A percentile compares a stretch with the other conserved stretches of the same genome.
Conservation (phyloP, 2,797 vertebrate species). For the Chrosomus eos region DNA sequence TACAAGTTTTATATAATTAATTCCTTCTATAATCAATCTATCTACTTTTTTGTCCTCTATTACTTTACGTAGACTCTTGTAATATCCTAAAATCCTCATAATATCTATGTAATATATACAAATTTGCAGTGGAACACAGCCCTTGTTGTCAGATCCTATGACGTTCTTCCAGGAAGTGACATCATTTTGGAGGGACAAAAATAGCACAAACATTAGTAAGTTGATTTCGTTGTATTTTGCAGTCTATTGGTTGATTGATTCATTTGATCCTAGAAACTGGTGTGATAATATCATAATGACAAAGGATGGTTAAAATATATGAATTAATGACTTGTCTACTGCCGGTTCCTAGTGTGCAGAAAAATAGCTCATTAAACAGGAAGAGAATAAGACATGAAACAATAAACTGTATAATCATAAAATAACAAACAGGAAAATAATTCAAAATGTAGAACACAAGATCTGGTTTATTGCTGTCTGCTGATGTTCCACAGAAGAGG, state of each 20-base stretch:
- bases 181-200: not conserved
- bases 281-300: not conserved
- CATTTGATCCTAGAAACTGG: not conserved
- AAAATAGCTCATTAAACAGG: slow-evolving; percentile 8
- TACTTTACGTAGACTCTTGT: no score
- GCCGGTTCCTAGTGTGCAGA: not conserved
- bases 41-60: no score
- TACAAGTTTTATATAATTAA: no score
- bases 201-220: not conserved
- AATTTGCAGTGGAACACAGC: no score
- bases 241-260: not conserved
- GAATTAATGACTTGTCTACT: not conserved
- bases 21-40: not conserved
- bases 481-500: slow-evolving; percentile 23
- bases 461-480: slow-evolving; percentile 24
- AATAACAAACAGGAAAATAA: not conserved
- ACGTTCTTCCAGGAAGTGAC: not conserved
- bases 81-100: no score
- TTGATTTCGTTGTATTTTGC: not conserved
- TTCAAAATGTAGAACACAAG: not conserved
- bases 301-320: not conserved
- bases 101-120: no score
- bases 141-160: not conserved
- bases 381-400: not conserved
- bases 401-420: not conserved